phyloP scores from a whole-genome alignment of 2,113 vertebrate genomes.

The Siniperca knerii region DNA sequence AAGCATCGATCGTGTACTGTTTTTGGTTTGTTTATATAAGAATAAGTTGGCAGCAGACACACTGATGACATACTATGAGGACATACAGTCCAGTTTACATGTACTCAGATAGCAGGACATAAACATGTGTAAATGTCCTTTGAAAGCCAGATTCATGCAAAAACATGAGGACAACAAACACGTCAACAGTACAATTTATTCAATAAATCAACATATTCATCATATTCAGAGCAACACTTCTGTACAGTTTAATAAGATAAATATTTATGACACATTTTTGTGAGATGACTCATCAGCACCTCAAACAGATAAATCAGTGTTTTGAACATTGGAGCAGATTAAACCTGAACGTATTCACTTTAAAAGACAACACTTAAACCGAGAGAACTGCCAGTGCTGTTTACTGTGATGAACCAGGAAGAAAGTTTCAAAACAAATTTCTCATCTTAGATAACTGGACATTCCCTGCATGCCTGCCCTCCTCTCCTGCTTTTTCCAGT shows the following conservation, averaged over 20 bases:
- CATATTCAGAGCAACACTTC: constrained; percentile 25
- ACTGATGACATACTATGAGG: neutral
- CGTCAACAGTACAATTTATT: constrained; percentile 28
- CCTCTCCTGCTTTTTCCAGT: constrained; percentile 14
- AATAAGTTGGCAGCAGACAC: neutral
- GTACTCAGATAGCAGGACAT: neutral
- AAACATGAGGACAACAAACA: neutral
- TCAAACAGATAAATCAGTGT: neutral
- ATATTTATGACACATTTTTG: constrained; percentile 13
- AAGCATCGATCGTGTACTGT: neutral
- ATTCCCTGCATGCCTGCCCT: constrained; percentile 36
- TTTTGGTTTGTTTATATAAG: constrained; percentile 16
- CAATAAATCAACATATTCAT: constrained; percentile 36
- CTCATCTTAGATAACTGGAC: constrained; percentile 34
- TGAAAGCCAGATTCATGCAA: neutral
- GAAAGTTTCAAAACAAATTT: constrained; percentile 11
- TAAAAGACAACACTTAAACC: neutral
- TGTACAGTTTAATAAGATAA: constrained; percentile 15
- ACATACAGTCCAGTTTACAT: neutral
- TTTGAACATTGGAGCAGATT: constrained; percentile 3
- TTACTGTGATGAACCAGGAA: neutral
- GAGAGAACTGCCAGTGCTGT: neutral
- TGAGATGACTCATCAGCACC: constrained; percentile 20
- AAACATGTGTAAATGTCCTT: neutral
- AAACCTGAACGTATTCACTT: neutral